Percentiles rank a stretch among this genome's conserved stretches.
phyloP scores from a whole-genome alignment of 2,888 invertebrate species.

The Habrosyne pyritoides region DNA sequence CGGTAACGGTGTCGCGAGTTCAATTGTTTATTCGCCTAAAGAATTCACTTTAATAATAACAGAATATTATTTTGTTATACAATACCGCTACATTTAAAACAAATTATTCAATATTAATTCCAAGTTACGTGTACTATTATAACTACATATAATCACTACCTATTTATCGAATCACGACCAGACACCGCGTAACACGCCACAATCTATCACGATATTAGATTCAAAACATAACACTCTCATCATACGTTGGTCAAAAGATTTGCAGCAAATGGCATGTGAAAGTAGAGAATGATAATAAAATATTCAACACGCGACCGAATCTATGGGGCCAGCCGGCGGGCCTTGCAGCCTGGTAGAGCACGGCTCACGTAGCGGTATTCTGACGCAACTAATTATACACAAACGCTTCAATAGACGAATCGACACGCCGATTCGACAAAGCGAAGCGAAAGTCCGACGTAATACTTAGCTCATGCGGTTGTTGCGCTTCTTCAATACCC shows the following conservation, averaged over 20 bases:
- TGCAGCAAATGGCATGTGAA: constrained; percentile 65
- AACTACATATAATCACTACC: background rate
- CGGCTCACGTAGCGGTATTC: constrained; percentile 58
- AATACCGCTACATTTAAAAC: too few relatives aligned
- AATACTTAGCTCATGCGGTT: constrained; percentile 42
- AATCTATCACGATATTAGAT: background rate
- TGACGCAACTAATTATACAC: constrained; percentile 80
- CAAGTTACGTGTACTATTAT: background rate
- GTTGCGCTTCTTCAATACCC: constrained; percentile 15
- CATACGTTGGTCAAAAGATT: constrained; percentile 47
- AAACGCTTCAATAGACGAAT: constrained; percentile 61
- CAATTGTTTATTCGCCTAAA: background rate
- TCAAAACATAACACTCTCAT: constrained; percentile 23
- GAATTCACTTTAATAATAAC: too few relatives aligned
- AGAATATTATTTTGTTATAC: too few relatives aligned
- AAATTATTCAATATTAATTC: background rate
- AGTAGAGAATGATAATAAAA: constrained; percentile 60
- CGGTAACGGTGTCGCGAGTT: too few relatives aligned
- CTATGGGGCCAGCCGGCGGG: constrained; percentile 37
- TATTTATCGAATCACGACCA: background rate
- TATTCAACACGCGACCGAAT: constrained; percentile 66
- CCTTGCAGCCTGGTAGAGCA: constrained; percentile 51
- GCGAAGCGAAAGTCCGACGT: constrained; percentile 67
- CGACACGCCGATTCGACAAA: constrained; percentile 36
- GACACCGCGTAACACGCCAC: background rate